These are phyloP conservation scores for Pyrgus malvae DNA, from an alignment of 2,888 invertebrate species.

Conservation along the genomic window DNA sequence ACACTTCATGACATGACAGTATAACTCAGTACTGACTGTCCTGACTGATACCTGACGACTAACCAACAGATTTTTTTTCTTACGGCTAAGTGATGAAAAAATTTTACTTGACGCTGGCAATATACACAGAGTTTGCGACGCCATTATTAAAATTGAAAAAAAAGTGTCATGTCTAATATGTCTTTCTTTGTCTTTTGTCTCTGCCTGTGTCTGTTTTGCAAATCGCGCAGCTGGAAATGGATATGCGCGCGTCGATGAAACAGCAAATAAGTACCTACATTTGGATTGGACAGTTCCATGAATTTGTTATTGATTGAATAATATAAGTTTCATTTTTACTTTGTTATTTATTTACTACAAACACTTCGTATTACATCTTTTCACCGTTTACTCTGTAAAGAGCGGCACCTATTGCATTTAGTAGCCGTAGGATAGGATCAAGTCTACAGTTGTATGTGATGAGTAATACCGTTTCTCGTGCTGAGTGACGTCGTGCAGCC, in stretches of 20 bases:
- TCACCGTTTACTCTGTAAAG: constrained; percentile 41
- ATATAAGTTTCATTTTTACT: not conserved
- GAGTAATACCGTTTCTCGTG: constrained; percentile 75
- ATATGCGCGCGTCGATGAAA: constrained; percentile 6
- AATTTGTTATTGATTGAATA: not conserved
- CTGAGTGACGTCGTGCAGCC: constrained; percentile 72
- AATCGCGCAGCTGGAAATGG: not conserved
- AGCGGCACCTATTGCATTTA: constrained; percentile 40
- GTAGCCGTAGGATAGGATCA: constrained; percentile 46
- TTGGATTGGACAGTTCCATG: not conserved
- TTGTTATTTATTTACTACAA: not conserved
- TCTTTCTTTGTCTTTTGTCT: too few species aligned
- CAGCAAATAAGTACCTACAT: not conserved
- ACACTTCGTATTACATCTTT: not conserved
- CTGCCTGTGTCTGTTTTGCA: not conserved
- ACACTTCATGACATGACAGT: too few species aligned
- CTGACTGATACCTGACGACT: too few species aligned
- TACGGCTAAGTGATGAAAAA: too few species aligned
- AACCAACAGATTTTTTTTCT: too few species aligned
- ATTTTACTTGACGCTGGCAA: too few species aligned
- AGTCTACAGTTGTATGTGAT: constrained; percentile 45
- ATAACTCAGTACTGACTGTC: too few species aligned
- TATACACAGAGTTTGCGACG: too few species aligned
- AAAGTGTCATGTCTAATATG: too few species aligned
- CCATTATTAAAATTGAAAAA: too few species aligned